These are phyloP conservation scores for Cyphomyrmex costatus DNA, from an alignment of 1,140 invertebrate species.

Conservation along the genomic window DNA sequence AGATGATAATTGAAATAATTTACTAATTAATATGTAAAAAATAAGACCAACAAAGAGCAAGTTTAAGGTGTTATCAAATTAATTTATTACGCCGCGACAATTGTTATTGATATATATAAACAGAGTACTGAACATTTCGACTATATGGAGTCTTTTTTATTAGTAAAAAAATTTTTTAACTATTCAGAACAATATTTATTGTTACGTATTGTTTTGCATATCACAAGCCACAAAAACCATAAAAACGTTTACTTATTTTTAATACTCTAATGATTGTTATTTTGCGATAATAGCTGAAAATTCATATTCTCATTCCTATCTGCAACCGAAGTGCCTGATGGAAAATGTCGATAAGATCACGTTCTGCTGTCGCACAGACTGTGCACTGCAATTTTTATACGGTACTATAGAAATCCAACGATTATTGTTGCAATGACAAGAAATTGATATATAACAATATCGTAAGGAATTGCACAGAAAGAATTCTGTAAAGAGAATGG, in stretches of 20 bases:
- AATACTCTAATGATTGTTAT: conserved; percentile 12
- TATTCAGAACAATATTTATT: no score
- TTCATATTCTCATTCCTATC: neutral
- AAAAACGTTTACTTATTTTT: no score
- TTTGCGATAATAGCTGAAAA: conserved; percentile 25
- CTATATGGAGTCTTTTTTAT: no score
- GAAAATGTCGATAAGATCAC: conserved; percentile 28
- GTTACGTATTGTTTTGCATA: no score
- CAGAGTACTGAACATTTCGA: no score
- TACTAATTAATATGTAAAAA: neutral
- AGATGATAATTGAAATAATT: conserved; percentile 14
- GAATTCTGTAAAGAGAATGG: no score
- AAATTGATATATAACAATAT: neutral
- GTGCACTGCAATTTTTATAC: neutral
- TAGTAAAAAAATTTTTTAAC: no score
- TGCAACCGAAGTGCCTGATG: neutral
- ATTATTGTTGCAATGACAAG: neutral
- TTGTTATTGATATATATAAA: no score
- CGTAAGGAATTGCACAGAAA: neutral
- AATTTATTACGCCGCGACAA: no score
- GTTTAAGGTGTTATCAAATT: no score
- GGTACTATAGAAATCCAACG: neutral
- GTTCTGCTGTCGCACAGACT: neutral
- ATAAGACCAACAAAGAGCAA: no score
- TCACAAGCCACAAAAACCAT: no score